Base-by-base conservation (phyloP, 2,888 invertebrate genomes). In the Hemicrepidius hirtus region DNA sequence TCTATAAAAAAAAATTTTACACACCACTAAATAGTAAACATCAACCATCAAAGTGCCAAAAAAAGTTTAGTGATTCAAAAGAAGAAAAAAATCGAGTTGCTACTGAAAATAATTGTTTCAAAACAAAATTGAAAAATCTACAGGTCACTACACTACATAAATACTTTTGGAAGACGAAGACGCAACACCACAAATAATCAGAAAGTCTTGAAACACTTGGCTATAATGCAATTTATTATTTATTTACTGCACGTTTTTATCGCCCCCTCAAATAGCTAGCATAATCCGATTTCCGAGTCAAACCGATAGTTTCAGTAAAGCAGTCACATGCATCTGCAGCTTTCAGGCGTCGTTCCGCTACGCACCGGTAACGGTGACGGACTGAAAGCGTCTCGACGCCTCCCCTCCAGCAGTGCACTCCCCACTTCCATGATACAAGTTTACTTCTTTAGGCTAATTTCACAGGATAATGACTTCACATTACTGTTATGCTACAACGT, bases 351-450 rank as follows among this genome's bases (percentile, higher is more conserved):
- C 74, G 74, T 68, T 74, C 78, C 77, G 80, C 66, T 68, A 75
- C 76, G 76, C 72, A 77, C 77, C 79, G 79, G 75, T 71, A 76
- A 73, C 79, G 78, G 76, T 78, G 78, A 75, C 78, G 77, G 75
- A 81, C 82, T 82, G 81, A 77, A 76, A 77, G 80, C 81, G 81
- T 81, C 81, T 74, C 68, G 81, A 80, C 80, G 81, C 80, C 71
- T 70, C 76, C 76, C 76, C 76, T 68, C 76, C 75, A 71, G 55
- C 71, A 62, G 68, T 70, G 73, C 50, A 68, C 64, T 68, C 74
- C 76, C 75, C 70, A 68, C 73, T 59, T 24, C 53, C 44, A 24
- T 37, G 37, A 41, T 46, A 68, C 73, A 64, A 68, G 18, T 62
- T 64, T 70, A 70, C 66, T 74, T 66, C 70, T 70, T 69, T 63